A percentile compares a stretch with the other conserved stretches of the same genome.
Conservation (phyloP, 1,140 invertebrate genomes). For the Gryon sp. region DNA sequence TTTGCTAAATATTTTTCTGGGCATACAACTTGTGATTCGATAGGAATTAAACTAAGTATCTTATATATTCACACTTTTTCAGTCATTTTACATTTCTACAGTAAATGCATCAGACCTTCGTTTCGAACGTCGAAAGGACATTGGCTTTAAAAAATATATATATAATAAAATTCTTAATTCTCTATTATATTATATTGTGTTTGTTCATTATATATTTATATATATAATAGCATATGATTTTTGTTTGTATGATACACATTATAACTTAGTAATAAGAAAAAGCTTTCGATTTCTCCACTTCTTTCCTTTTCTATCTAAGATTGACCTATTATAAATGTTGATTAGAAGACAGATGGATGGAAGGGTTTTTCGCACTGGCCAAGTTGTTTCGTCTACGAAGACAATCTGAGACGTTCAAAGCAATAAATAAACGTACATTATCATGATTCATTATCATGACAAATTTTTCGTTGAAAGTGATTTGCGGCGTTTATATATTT, state of each 20-base stretch:
- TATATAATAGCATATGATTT: constrained; percentile 46
- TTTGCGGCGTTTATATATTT: too few species aligned
- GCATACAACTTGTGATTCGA: too few species aligned
- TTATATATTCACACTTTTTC: constrained; percentile 53
- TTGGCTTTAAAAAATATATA: constrained; percentile 16
- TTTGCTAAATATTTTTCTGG: too few species aligned
- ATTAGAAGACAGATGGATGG: too few species aligned
- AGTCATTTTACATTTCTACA: constrained; percentile 54
- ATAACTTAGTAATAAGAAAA: constrained; percentile 34
- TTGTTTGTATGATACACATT: constrained; percentile 43
- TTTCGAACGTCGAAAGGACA: constrained; percentile 9
- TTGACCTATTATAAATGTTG: too few species aligned
- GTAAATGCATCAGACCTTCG: constrained; percentile 41
- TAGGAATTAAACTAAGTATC: constrained; percentile 40
- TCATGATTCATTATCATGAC: constrained; percentile 5
- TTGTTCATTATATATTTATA: too few species aligned
- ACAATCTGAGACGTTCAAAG: background rate
- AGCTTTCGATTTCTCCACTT: constrained; percentile 49
- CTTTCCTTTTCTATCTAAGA: constrained; percentile 6
- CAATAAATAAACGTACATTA: constrained; percentile 40
- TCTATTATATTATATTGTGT: constrained; percentile 42
- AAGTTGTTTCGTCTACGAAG: constrained; percentile 19
- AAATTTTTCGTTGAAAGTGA: constrained; percentile 6
- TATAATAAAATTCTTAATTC: constrained; percentile 27
- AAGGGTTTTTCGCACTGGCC: constrained; percentile 48